Evolutionary conservation across 2,888 invertebrate species (phyloP), one percentile per base, ranked within the genome.

Genomic region (Rhorus exstirpatorius): DNA sequence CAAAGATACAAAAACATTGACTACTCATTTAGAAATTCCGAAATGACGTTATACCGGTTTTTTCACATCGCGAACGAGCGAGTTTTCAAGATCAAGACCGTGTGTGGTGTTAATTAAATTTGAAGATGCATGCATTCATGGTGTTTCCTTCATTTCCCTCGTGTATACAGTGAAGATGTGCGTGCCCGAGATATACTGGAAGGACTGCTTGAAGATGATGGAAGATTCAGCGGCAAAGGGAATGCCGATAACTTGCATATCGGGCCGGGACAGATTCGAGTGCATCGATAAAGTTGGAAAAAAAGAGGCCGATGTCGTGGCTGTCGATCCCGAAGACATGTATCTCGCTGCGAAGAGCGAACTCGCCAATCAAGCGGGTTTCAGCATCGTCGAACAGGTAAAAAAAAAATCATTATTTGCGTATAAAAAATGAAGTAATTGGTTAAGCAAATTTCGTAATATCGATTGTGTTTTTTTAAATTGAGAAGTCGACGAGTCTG

Each of bases 291-390:
- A 95, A 91, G 96, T 98, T 7, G 96, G 96, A 83, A 94, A 95
- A 85, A 95, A 96, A 24, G 95, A 96, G 89, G 98, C 97, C 0
- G 98, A 98, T 91, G 94, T 98, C 75, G 95, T 96, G 26, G 96
- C 96, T 6, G 96, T 96, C 1, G 97, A 98, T 90, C 97, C 98
- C 1, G 97, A 97, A 88, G 97, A 97, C 89, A 97, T 97, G 95
- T 98, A 97, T 91, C 95, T 98, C 53, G 97, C 97, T 0, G 94
- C 95, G 53, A 96, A 96, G 46, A 88, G 87, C 65, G 83, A 86
- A 26, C 71, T 89, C 8, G 87, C 89, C 2, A 58, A 83, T 4
- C 83, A 85, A n/a, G 89, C 89, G n/a, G 89, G 88, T 1, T 92
- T 90, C 82, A 91, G 60, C 26, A 72, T 92, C 19, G 85, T 92